A percentile compares a stretch with the other conserved stretches of the same genome.
phyloP scores from a whole-genome alignment of 92 coral and sea anemone genomes.

The Micromussa lordhowensis region DNA sequence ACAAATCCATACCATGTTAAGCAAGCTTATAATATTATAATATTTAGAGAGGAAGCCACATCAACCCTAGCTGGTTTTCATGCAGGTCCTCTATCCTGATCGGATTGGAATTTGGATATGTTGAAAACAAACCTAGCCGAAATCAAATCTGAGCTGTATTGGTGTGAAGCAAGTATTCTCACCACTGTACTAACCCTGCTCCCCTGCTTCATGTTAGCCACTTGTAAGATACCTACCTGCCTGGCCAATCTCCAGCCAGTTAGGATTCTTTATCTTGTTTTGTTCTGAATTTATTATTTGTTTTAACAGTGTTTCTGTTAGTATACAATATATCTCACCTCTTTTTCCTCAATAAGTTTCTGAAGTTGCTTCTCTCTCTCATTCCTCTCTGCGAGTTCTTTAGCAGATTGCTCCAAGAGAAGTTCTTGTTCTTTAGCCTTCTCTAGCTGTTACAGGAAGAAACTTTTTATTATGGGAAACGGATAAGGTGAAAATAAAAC shows the following conservation, averaged over 20 bases:
- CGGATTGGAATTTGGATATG: no score
- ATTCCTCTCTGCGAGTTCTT: constrained; percentile 89
- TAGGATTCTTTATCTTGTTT: no score
- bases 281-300: background rate
- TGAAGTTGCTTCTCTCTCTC: constrained; percentile 90
- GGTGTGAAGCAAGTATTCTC: no score
- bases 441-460: constrained; percentile 71
- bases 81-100: no score
- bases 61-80: no score
- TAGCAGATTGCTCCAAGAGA: constrained; percentile 94
- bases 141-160: no score
- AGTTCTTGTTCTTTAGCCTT: constrained; percentile 97
- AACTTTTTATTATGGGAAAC: background rate
- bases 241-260: no score
- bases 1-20: no score
- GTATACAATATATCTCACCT: constrained; percentile 68
- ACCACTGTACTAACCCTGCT: no score
- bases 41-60: no score
- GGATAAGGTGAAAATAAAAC: background rate
- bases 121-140: no score
- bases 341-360: constrained; percentile 95
- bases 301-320: background rate
- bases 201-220: background rate
- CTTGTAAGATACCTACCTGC: background rate
- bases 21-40: no score